These are phyloP conservation scores for Drosophila erecta DNA, from an alignment of 1,140 invertebrate species.

Conservation along the genomic window DNA sequence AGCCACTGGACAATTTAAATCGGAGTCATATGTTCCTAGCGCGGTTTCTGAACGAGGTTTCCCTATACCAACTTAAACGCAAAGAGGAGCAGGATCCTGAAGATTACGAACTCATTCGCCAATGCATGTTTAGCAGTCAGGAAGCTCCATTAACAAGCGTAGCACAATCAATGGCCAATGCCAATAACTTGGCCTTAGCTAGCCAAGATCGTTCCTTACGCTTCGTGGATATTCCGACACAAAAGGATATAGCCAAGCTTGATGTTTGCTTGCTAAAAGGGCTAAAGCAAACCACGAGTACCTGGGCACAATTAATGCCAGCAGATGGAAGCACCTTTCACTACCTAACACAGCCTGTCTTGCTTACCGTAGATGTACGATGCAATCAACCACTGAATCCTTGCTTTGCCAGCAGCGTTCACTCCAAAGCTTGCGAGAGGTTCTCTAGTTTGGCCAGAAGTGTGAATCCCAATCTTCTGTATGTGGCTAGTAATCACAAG, in stretches of 20 bases:
- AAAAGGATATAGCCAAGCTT: constrained; percentile 52
- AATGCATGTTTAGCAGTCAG: constrained; percentile 30
- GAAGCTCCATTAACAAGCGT: constrained; percentile 42
- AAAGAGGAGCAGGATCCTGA: background rate
- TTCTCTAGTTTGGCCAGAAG: constrained; percentile 52
- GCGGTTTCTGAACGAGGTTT: constrained; percentile 52
- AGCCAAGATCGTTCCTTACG: constrained; percentile 52
- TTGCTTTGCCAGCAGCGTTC: constrained; percentile 58
- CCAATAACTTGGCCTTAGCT: constrained; percentile 46
- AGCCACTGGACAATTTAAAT: constrained; percentile 36
- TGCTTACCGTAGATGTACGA: constrained; percentile 56
- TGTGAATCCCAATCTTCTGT: constrained; percentile 56
- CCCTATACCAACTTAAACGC: constrained; percentile 48
- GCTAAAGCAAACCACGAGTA: constrained; percentile 23
- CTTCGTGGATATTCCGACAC: constrained; percentile 44
- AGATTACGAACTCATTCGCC: constrained; percentile 32
- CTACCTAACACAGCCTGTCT: constrained; percentile 52
- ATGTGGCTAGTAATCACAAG: constrained; percentile 70
- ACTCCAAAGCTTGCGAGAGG: constrained; percentile 41
- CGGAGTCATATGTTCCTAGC: constrained; percentile 43
- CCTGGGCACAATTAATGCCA: constrained; percentile 58
- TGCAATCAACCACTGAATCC: constrained; percentile 46
- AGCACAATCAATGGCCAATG: constrained; percentile 26
- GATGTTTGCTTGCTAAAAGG: constrained; percentile 46
- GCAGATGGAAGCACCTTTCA: constrained; percentile 41